Percentiles rank a stretch among this genome's conserved stretches.
Conservation (phyloP, 2,797 vertebrate species). For the Denticeps clupeoides region DNA sequence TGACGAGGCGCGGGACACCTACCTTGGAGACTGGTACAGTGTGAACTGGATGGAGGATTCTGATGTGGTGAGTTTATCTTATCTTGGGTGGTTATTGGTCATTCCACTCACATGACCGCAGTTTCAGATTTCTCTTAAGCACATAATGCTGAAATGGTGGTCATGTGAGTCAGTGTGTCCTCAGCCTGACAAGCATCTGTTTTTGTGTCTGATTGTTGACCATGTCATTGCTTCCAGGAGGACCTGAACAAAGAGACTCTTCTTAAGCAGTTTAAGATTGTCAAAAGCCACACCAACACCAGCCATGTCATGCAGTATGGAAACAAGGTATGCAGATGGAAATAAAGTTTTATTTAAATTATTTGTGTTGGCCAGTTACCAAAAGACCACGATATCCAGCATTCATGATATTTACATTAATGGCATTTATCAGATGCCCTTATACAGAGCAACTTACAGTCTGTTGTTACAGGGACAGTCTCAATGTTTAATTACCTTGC, state of each 20-base stretch:
- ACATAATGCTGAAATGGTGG: conserved; percentile 83
- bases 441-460: too few species aligned
- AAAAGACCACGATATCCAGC: too few species aligned
- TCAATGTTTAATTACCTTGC: too few species aligned
- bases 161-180: not conserved
- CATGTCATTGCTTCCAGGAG: conserved; percentile 61
- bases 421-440: too few species aligned
- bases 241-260: conserved; percentile 81
- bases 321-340: conserved; percentile 66
- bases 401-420: too few species aligned
- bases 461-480: too few species aligned
- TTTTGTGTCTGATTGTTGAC: not conserved
- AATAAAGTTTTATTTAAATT: too few species aligned
- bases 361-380: too few species aligned
- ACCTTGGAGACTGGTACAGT: conserved; percentile 94
- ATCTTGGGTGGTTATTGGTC: too few species aligned
- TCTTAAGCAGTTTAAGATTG: conserved; percentile 79
- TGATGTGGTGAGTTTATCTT: conserved; percentile 66
- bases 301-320: conserved; percentile 96
- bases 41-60: conserved; percentile 99
- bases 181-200: not conserved
- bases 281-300: conserved; percentile 81
- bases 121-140: too few species aligned
- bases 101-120: too few species aligned
- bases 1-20: conserved; percentile 76